Evolutionary conservation across 2,797 vertebrate species (phyloP), one percentile per base, ranked within the genome.

Genomic region (Morelia viridis): DNA sequence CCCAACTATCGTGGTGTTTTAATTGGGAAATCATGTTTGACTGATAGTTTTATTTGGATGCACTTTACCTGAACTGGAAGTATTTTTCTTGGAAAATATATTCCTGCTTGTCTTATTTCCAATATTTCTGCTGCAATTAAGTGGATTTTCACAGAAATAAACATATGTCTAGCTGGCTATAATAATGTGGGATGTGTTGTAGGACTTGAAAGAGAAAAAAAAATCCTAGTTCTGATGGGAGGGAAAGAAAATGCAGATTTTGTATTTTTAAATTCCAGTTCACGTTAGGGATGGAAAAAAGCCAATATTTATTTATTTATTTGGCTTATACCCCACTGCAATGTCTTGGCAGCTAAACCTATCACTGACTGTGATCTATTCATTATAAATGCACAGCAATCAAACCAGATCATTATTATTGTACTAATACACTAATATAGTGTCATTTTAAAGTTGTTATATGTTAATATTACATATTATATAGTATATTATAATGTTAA

Each of bases 21-120:
- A 88, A 93, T 85, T 92, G 61, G 89, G 41, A 68, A 90, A 90
- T 92, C 83, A 56, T 85, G 65, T 89, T 93, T 91, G 93, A 61
- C 88, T 93, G 93, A 90, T 95, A 94, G 97, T 97, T 95, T 94
- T 96, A 87, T 92, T 86, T 92, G 68, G 50, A 65, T 92, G 89
- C 97, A 98, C 96, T 84, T 90, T 92, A 84, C 60, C 65, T 87
- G 60, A 84, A 65, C 68, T 83, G 68, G 31, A 92, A 92, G 46
- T 90, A 31, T 85, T 80, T 80, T 91, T 92, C 86, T 92, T 94
- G 28, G 90, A 90, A 80, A 91, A 92, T 90, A 80, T 57, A 60
- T 68, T 65, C n/a, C 24, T 89, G n/a, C 19, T 94, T 90, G 31
- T 90, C 86, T 93, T 89, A 87, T 85, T 64, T 87, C 56, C 71